Conservation (phyloP, 1,140 invertebrate genomes). For the Brachionus plicatilis region DNA sequence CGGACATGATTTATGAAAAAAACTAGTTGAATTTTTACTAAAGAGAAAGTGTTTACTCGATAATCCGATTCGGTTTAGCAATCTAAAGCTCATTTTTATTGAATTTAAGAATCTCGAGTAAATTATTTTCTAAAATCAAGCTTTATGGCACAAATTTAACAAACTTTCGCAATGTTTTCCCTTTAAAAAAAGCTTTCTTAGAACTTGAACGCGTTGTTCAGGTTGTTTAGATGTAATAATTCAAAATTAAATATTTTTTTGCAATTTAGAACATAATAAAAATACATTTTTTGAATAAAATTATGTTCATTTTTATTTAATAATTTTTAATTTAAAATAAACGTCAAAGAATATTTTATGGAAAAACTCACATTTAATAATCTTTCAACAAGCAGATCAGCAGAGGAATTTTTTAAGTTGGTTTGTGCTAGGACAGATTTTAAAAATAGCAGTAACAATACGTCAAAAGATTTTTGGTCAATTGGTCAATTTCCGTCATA, state of each 20-base stretch:
- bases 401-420: not conserved
- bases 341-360: not conserved
- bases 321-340: not conserved
- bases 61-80: not conserved
- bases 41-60: not conserved
- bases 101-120: not conserved
- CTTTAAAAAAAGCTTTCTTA: not conserved
- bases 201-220: not conserved
- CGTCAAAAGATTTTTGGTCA: not conserved
- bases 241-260: not conserved
- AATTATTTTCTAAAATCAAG: not conserved
- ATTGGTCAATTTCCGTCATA: not conserved
- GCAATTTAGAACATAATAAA: not conserved
- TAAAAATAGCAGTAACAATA: not conserved
- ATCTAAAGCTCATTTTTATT: conserved; percentile 4
- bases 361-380: not conserved
- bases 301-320: not conserved
- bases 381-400: conserved; percentile 6
- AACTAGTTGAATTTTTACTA: not conserved
- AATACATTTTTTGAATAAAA: not conserved
- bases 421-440: not conserved
- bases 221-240: not conserved
- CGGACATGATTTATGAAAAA: not conserved
- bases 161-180: not conserved
- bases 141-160: not conserved